Conservation (phyloP, 2,888 invertebrate species). For the Stictocephala bisonia region DNA sequence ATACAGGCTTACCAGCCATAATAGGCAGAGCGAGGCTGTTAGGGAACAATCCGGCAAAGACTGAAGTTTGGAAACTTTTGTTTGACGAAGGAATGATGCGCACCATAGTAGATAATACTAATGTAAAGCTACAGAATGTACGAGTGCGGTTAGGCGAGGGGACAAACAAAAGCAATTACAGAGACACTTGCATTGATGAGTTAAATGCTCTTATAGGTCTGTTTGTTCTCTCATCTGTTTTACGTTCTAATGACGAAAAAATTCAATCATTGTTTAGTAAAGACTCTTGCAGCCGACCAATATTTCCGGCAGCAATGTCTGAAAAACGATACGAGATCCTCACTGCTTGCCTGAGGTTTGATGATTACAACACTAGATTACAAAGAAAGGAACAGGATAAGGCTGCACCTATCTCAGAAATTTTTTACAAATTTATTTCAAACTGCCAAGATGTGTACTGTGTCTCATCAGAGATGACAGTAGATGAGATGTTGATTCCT, state of each 20-base stretch:
- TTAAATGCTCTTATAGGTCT: constrained; percentile 44
- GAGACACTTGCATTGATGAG: constrained; percentile 34
- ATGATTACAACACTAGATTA: background rate
- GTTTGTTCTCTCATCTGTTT: constrained; percentile 1
- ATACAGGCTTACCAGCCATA: constrained; percentile 5
- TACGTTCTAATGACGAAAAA: constrained; percentile 19
- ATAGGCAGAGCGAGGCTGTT: constrained; percentile 14
- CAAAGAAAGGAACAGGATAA: background rate
- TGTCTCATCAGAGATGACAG: constrained; percentile 20
- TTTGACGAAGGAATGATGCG: constrained; percentile 1
- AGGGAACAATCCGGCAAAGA: background rate
- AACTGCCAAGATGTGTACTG: constrained; percentile 23
- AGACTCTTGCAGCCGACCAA: constrained; percentile 21
- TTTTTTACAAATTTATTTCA: background rate
- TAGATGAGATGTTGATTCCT: constrained; percentile 43
- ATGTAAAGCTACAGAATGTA: constrained; percentile 10
- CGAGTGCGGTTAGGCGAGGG: background rate
- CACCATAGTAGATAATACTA: constrained; percentile 10
- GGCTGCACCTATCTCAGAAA: constrained; percentile 23
- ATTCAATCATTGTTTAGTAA: constrained; percentile 18
- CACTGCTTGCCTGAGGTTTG: constrained; percentile 30
- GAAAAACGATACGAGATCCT: constrained; percentile 40
- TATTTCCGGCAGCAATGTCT: constrained; percentile 38
- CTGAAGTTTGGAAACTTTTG: constrained; percentile 17
- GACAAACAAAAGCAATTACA: constrained; percentile 35